These are phyloP conservation scores for Danio jaintianensis DNA, from an alignment of 2,797 vertebrate species.

Conservation along the genomic window DNA sequence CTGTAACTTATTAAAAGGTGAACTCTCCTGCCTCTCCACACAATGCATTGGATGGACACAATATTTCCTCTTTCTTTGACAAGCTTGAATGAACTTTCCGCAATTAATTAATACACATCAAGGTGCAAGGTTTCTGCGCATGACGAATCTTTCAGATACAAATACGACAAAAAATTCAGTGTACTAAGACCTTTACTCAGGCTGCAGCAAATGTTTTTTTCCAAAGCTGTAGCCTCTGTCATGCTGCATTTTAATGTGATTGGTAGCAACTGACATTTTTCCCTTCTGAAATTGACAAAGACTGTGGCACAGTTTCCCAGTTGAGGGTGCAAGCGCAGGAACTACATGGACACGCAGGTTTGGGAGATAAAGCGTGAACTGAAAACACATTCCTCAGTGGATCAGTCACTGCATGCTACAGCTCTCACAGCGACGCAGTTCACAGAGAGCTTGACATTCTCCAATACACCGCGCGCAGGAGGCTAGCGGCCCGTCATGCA, in stretches of 20 bases:
- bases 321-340: constrained; percentile 17
- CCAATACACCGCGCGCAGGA: constrained; percentile 13
- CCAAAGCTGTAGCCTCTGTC: constrained; percentile 16
- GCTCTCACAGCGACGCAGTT: constrained; percentile 32
- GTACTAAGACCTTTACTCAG: not conserved
- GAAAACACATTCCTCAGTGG: constrained; percentile 57
- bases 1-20: too few relatives aligned
- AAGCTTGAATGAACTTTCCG: too few relatives aligned
- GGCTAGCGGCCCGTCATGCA: constrained; percentile 44
- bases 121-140: too few relatives aligned
- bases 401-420: constrained; percentile 45
- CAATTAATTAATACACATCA: too few relatives aligned
- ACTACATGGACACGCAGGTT: constrained; percentile 21
- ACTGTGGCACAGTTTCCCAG: not conserved
- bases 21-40: too few relatives aligned
- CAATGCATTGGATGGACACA: too few relatives aligned
- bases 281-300: not conserved
- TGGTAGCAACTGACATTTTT: not conserved
- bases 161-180: too few relatives aligned
- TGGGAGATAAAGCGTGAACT: constrained; percentile 54
- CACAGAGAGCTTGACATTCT: constrained; percentile 32
- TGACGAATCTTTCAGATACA: too few relatives aligned
- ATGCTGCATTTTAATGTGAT: not conserved
- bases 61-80: too few relatives aligned
- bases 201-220: constrained; percentile 32